These are phyloP conservation scores for Limnodromus scolopaceus DNA, from an alignment of 2,797 vertebrate genomes.

Conservation along the genomic window DNA sequence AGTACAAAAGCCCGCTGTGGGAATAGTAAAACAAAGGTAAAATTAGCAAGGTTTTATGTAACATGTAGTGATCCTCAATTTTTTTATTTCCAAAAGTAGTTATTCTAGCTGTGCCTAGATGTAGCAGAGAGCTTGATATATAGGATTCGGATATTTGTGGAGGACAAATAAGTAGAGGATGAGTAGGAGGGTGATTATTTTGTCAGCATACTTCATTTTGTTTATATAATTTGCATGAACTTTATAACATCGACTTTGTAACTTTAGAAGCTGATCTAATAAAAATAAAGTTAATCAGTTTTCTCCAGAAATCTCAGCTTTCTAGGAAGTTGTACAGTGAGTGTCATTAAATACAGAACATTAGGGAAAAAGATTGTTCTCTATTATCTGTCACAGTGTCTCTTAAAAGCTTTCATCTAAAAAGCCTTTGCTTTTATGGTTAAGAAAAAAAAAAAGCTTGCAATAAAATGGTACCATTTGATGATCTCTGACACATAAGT, in stretches of 20 bases:
- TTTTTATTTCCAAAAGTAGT: neutral
- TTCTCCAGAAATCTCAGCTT: neutral
- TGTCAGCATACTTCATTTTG: neutral
- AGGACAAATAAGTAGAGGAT: neutral
- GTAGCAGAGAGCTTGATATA: neutral
- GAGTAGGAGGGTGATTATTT: neutral
- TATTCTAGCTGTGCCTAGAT: neutral
- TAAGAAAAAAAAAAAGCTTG: neutral
- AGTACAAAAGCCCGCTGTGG: neutral
- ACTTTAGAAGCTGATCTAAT: neutral
- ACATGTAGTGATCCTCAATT: neutral
- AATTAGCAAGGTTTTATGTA: neutral
- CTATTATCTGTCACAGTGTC: neutral
- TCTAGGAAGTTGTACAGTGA: neutral
- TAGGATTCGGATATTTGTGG: neutral
- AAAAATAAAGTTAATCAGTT: neutral
- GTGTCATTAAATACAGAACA: neutral
- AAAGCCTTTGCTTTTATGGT: slow-evolving; percentile 31
- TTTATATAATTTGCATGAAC: neutral
- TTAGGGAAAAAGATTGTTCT: neutral
- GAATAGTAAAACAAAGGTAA: neutral
- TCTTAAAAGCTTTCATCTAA: slow-evolving; percentile 50
- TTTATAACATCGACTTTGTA: neutral
- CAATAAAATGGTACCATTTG: slow-evolving; percentile 26
- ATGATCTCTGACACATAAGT: slow-evolving; percentile 49